Conservation (phyloP, 1,140 invertebrate species). For the Zaprionus inermis region DNA sequence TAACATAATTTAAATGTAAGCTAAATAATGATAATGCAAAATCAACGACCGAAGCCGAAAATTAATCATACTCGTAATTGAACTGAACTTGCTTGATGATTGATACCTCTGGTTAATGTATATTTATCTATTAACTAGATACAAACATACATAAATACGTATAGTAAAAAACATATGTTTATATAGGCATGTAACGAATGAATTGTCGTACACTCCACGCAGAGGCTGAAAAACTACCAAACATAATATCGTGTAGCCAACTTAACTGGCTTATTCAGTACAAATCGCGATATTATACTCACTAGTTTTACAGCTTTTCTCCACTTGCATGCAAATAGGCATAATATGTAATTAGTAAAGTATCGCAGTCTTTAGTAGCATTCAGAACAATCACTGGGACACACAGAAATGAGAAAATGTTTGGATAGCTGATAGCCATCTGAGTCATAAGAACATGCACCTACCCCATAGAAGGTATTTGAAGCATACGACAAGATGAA, state of each 20-base stretch:
- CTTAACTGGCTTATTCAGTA: neutral
- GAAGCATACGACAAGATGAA: slow-evolving; percentile 18
- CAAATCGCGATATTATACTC: neutral
- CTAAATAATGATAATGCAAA: slow-evolving; percentile 31
- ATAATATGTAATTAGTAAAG: neutral
- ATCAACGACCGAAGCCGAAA: slow-evolving; percentile 10
- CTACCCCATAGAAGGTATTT: neutral
- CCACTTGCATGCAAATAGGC: neutral
- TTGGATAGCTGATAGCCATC: slow-evolving; percentile 26
- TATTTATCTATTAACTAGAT: slow-evolving; percentile 30
- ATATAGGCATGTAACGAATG: slow-evolving; percentile 31
- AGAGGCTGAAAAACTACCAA: neutral
- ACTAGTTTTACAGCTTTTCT: neutral
- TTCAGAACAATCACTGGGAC: slow-evolving; percentile 20
- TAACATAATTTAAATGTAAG: slow-evolving; percentile 12
- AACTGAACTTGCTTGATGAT: slow-evolving; percentile 10
- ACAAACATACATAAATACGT: slow-evolving; percentile 9
- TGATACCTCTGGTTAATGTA: neutral
- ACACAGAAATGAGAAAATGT: neutral
- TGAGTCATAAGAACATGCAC: slow-evolving; percentile 12
- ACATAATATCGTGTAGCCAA: neutral
- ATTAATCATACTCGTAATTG: slow-evolving; percentile 11
- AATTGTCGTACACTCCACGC: slow-evolving; percentile 42
- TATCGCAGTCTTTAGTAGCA: slow-evolving; percentile 28
- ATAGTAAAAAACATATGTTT: slow-evolving; percentile 33